Percentiles rank a stretch among this genome's conserved stretches.
These are phyloP conservation scores for Takifugu bimaculatus DNA, from an alignment of 2,113 vertebrate genomes.

Conservation along the genomic window DNA sequence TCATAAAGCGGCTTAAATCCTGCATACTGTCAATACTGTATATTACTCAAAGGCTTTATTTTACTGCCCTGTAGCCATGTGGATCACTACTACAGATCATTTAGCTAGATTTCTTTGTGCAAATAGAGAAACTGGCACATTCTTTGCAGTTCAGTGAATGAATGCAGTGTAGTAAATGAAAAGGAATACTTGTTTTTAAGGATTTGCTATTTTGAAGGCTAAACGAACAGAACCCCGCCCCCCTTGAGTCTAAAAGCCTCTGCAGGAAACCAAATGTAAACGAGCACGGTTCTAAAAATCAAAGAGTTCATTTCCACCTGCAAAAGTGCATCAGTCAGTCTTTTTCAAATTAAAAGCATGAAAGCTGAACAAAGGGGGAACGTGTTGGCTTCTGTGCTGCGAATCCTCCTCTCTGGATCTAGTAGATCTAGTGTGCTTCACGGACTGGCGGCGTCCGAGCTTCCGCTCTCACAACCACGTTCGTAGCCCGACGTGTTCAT, in stretches of 20 bases:
- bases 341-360: background rate
- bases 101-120: slow-evolving; percentile 50
- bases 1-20: slow-evolving; percentile 57
- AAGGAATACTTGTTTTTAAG: slow-evolving; percentile 10
- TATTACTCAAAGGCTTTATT: slow-evolving; percentile 39
- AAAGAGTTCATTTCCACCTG: background rate
- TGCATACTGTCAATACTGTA: slow-evolving; percentile 13
- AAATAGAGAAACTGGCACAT: slow-evolving; percentile 43
- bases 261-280: slow-evolving; percentile 1
- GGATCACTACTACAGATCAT: slow-evolving; percentile 22
- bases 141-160: background rate
- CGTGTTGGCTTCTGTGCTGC: background rate
- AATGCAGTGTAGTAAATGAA: background rate
- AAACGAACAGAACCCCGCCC: too few relatives aligned
- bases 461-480: background rate
- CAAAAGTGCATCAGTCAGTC: background rate
- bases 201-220: too few relatives aligned
- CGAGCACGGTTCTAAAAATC: slow-evolving; percentile 2
- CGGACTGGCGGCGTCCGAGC: slow-evolving; percentile 1
- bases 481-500: too few relatives aligned
- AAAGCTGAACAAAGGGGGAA: background rate
- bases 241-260: too few relatives aligned
- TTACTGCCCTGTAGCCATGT: slow-evolving; percentile 13
- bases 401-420: background rate
- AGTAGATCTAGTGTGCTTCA: background rate